Percentiles rank a stretch among this genome's conserved stretches.
Evolutionary conservation across 1,140 invertebrate species (phyloP).

Genomic region (Latrodectus geometricus): DNA sequence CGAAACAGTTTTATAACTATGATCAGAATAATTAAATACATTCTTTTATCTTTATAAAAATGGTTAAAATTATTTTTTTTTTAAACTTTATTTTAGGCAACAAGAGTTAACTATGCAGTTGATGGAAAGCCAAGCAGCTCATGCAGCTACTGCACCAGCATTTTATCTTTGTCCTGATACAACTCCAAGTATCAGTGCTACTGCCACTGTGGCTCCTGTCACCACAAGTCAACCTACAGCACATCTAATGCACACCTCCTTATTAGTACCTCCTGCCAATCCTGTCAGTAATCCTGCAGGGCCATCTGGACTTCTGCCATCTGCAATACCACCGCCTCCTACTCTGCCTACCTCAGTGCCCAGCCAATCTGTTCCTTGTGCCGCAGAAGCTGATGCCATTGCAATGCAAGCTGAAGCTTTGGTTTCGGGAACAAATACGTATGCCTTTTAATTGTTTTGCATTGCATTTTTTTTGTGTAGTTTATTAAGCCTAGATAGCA

Average conservation of each 20-base stretch:
- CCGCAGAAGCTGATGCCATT: constrained; percentile 53
- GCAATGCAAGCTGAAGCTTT: constrained; percentile 56
- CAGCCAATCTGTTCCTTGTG: constrained; percentile 62
- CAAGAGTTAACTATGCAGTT: constrained; percentile 60
- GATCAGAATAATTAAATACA: no score
- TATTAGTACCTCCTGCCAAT: constrained; percentile 37
- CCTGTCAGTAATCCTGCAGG: constrained; percentile 27
- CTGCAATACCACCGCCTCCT: constrained; percentile 45
- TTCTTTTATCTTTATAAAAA: no score
- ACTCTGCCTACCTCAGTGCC: constrained; percentile 65
- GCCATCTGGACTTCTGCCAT: constrained; percentile 17
- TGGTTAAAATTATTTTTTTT: no score
- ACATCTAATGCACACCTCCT: constrained; percentile 41
- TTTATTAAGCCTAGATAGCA: no score
- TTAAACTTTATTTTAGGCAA: constrained; percentile 42
- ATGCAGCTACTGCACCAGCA: constrained; percentile 57
- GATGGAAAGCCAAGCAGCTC: constrained; percentile 59
- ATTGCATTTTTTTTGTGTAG: neutral
- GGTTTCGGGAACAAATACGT: constrained; percentile 46
- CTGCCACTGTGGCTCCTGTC: constrained; percentile 45
- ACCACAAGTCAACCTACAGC: constrained; percentile 41
- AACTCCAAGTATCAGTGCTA: constrained; percentile 29
- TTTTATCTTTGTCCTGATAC: constrained; percentile 58
- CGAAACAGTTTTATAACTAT: no score
- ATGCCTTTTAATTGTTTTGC: neutral